Evolutionary conservation across 2,797 vertebrate species (phyloP).

Genomic region (Kryptolebias ocellatus): DNA sequence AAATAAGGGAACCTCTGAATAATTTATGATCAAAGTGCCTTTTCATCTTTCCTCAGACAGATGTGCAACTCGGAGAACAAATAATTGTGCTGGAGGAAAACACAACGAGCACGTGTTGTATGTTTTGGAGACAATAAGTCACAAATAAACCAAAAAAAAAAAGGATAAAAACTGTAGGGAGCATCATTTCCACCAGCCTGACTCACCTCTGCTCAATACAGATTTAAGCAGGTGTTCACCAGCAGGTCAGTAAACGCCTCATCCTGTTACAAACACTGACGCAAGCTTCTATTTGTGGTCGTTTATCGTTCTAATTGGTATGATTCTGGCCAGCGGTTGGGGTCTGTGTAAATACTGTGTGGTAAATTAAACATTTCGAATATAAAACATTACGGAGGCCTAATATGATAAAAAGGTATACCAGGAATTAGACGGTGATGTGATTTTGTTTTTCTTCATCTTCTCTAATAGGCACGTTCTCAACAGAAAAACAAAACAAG

Average conservation of each 20-base stretch:
- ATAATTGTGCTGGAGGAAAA: constrained; percentile 40
- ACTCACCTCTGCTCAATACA: constrained; percentile 5
- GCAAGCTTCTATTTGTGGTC: constrained; percentile 20
- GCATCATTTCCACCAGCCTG: neutral
- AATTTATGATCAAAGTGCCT: constrained; percentile 69
- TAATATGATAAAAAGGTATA: too few species aligned
- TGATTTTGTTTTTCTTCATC: too few species aligned
- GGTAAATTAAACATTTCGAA: neutral
- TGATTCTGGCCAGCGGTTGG: constrained; percentile 19
- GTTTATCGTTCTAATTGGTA: neutral
- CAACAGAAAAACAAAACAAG: constrained; percentile 16
- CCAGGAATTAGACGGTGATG: too few species aligned
- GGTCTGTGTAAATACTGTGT: constrained; percentile 5
- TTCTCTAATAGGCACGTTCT: neutral
- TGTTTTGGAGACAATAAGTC: constrained; percentile 20
- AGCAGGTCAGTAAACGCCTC: constrained; percentile 25
- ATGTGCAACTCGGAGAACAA: constrained; percentile 35
- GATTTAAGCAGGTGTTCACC: constrained; percentile 11
- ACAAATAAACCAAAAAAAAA: neutral
- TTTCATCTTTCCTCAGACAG: constrained; percentile 55
- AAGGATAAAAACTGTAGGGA: too few species aligned
- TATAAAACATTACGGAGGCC: too few species aligned
- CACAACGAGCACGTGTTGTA: constrained; percentile 14
- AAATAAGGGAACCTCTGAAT: constrained; percentile 63
- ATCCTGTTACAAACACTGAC: constrained; percentile 10